phyloP scores from a whole-genome alignment of 1,140 invertebrate genomes.

The Rhyzopertha dominica region DNA sequence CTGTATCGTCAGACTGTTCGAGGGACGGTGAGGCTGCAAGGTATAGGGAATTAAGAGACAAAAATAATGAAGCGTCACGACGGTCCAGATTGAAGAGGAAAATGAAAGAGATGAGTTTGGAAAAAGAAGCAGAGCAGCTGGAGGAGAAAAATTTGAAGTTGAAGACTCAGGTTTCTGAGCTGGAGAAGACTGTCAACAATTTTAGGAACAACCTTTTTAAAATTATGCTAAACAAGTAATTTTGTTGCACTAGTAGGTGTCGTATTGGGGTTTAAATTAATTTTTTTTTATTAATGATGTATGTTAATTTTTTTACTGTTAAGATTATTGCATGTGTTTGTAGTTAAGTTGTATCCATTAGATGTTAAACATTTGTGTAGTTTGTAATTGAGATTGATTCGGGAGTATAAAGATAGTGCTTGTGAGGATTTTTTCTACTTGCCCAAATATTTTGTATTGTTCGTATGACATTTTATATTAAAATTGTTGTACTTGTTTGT shows the following conservation, averaged over 20 bases:
- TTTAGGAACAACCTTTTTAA: conserved; percentile 42
- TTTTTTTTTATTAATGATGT: no score
- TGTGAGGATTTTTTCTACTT: no score
- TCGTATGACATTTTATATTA: no score
- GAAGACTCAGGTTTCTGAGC: conserved; percentile 39
- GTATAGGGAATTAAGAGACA: conserved; percentile 63
- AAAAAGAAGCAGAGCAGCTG: conserved; percentile 35
- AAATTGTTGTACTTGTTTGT: no score
- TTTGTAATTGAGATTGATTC: no score
- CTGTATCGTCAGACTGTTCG: conserved; percentile 40
- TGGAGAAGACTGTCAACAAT: conserved; percentile 38
- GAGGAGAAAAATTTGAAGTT: conserved; percentile 35
- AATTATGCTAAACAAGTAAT: conserved; percentile 38
- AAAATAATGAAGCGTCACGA: conserved; percentile 72
- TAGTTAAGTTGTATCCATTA: no score
- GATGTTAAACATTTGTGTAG: no score
- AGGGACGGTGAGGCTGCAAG: conserved; percentile 37
- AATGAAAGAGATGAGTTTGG: conserved; percentile 51
- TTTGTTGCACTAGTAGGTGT: neutral
- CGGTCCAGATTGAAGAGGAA: conserved; percentile 67
- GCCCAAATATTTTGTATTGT: no score
- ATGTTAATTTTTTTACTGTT: no score
- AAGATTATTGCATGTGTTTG: no score
- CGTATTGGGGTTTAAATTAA: no score
- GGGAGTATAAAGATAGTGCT: no score